phyloP scores from a whole-genome alignment of 2,888 invertebrate species.

The Tetrapedia diversipes region DNA sequence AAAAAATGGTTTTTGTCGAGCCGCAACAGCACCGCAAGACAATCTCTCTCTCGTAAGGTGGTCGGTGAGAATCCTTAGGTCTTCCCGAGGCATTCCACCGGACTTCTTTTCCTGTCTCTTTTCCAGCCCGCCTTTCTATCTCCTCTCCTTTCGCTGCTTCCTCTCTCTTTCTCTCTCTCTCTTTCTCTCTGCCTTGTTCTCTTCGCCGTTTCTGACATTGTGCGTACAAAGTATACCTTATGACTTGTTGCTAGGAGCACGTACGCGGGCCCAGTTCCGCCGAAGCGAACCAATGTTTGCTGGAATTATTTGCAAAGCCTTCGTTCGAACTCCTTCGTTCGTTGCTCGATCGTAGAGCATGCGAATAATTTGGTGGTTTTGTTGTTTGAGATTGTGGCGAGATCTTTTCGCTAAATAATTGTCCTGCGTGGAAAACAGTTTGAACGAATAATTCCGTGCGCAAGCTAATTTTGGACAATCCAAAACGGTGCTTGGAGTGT shows the following conservation, averaged over 20 bases:
- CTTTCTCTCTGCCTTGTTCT: slow-evolving; percentile 22
- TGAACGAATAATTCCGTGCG: not conserved
- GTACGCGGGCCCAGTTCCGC: not conserved
- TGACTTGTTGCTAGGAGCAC: slow-evolving; percentile 40
- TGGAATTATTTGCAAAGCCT: not conserved
- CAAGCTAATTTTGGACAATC: too few relatives aligned
- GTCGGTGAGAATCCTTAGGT: slow-evolving; percentile 47
- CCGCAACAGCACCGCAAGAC: slow-evolving; percentile 53
- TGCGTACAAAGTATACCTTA: slow-evolving; percentile 37
- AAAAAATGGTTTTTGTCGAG: slow-evolving; percentile 48
- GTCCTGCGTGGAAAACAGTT: too few relatives aligned
- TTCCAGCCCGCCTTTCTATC: slow-evolving; percentile 11
- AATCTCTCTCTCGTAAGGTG: not conserved
- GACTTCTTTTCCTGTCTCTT: slow-evolving; percentile 26
- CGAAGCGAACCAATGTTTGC: not conserved
- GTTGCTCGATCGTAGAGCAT: too few relatives aligned
- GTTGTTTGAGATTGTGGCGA: too few relatives aligned
- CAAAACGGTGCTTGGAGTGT: too few relatives aligned
- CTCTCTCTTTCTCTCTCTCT: slow-evolving; percentile 25
- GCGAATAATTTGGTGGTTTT: too few relatives aligned
- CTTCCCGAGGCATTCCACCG: slow-evolving; percentile 42
- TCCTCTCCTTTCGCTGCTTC: slow-evolving; percentile 33
- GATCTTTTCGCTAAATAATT: too few relatives aligned
- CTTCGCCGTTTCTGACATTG: slow-evolving; percentile 33
- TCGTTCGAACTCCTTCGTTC: not conserved